Base-by-base conservation (phyloP, 2,888 invertebrate species). In the Polydrusus pterygomalis region DNA sequence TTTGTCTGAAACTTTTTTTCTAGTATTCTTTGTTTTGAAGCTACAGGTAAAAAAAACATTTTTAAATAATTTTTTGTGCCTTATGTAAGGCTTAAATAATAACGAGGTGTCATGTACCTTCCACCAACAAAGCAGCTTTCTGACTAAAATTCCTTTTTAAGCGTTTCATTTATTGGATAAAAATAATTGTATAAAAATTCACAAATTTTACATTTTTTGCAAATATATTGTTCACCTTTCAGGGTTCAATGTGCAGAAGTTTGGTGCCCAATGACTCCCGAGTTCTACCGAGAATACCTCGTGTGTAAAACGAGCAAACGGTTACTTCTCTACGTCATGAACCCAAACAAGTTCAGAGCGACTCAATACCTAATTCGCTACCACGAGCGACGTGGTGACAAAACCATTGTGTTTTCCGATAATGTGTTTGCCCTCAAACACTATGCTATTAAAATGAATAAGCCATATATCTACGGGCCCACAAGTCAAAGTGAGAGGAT, bases 181-280 rank as follows among this genome's bases (percentile, higher is more conserved):
- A n/a, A 25, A 25, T 25, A 25, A 25, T 25, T 25, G 25, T 5
- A 1, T 25, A 25, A 25, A 25, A 25, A 25, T 25, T 25, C 1
- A 25, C 25, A 25, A 25, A 25, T 5, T 25, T 25, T 25, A 25
- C 25, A 1, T 3, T 5, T 7, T 7, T 40, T 40, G 40, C 40
- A 9, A 45, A 9, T n/a, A 49, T n/a, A 18, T 45, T 18, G 20
- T 20, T 49, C 17, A 8, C 10, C 0, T 77, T 77, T 45, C 40
- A 92, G 96, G 71, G 99, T 99, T 25, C 99, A 99, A 88, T 99
- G 99, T 89, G 99, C 99, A 0, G 99, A 99, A 90, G 98, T 98
- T 17, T 99, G 99, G 99, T 99, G 99, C 86, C 98, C 98, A 20
- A 99, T 99, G 99, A 95, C 97, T 1, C 97, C 99, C 0, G 99